Base-by-base conservation (phyloP, 2,113 vertebrate genomes). In the Gnathonemus echidnorhynchus region DNA sequence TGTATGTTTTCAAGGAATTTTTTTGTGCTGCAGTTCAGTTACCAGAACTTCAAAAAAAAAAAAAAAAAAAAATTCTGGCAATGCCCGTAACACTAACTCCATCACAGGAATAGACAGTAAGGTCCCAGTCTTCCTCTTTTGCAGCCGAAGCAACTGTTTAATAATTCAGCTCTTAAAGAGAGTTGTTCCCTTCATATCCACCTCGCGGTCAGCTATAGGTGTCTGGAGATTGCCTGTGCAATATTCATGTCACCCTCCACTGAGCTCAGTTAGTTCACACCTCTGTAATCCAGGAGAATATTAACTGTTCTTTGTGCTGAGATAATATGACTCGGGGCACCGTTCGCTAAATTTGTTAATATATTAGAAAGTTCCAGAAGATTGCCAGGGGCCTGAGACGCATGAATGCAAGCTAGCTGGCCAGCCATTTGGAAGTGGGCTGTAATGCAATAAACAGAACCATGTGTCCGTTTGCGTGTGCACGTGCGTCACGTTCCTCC, bases 271-370 rank as follows among this genome's bases (percentile, higher is more conserved):
- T 90, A 31, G 49, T 8, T 48, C 48, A 77, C 19, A 80, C 15
- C 45, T 52, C 89, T 31, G 0, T 42, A 92, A 70, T 35, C 39
- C 42, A 48, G 52, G 77, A 89, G 92, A 94, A 90, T 53, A 92
- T 83, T 17, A 92, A 90, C 2, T 11, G 45, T 27, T 45, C n/a
- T 90, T 31, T 70, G 1, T 83, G 92, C 1, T 88, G 90, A 91
- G 86, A 80, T 90, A 89, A 6, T 15, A 89, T 7, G 49, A 52
- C 53, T n/a, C 0, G 89, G 49, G 9, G 84, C 89, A 91, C 74
- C 56, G 13, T 35, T 77, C 39, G 6, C 80, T 89, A 74, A 58
- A 84, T 53, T n/a, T 92, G 86, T 90, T 87, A 77, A 39, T 80
- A 88, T 85, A 86, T 89, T 86, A 53, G 1, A 83, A 89, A 9